Conservation (phyloP, 2,797 vertebrate genomes). For the Monodelphis domestica region DNA sequence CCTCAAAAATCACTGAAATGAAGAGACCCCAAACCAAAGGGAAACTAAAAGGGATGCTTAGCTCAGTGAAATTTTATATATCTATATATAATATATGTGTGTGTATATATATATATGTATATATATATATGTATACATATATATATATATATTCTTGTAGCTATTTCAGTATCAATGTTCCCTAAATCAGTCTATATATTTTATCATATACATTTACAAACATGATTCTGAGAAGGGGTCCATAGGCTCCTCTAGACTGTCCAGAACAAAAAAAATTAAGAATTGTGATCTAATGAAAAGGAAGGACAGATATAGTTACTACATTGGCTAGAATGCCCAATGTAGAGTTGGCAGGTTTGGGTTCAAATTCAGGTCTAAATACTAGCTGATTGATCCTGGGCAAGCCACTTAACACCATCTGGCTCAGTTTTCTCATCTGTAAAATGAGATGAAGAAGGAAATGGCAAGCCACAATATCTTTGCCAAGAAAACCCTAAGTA, state of each 20-base stretch:
- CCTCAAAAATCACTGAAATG: neutral
- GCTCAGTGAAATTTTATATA: neutral
- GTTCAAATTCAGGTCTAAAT: neutral
- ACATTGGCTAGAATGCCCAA: neutral
- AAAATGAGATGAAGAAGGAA: neutral
- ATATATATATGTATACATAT: no score
- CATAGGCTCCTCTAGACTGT: neutral
- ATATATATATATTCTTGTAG: no score
- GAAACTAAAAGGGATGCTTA: neutral
- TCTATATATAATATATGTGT: no score
- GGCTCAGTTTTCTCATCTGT: neutral
- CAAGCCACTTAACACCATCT: neutral
- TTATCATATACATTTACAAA: neutral
- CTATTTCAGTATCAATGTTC: neutral
- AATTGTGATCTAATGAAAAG: neutral
- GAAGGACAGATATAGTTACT: neutral
- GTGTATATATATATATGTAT: no score
- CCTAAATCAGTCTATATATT: neutral
- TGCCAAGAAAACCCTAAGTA: neutral
- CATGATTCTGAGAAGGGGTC: neutral
- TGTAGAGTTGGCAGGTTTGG: neutral
- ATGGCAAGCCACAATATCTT: neutral
- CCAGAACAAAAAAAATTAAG: neutral
- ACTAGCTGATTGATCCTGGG: neutral
- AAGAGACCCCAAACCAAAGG: neutral